Percentiles rank a stretch among this genome's conserved stretches.
These are phyloP conservation scores for Hymenochirus boettgeri DNA, from an alignment of 2,113 vertebrate species.

Conservation along the genomic window DNA sequence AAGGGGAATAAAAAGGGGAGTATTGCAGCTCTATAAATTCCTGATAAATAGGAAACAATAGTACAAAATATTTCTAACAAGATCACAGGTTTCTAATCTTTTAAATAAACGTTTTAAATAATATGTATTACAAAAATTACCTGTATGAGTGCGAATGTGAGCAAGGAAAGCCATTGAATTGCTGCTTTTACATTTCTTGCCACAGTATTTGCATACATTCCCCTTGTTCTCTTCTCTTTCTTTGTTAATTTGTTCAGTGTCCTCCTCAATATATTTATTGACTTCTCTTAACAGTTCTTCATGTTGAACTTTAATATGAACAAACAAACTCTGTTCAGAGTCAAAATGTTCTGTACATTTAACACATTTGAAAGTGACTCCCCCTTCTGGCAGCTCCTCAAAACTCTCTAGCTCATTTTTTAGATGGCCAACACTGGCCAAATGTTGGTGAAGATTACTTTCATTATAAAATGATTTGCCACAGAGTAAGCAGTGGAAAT, in stretches of 20 bases:
- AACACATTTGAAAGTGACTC: conserved; percentile 88
- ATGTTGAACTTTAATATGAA: conserved; percentile 95
- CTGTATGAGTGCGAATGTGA: conserved; percentile 94
- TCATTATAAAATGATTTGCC: conserved; percentile 97
- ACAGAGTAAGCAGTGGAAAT: conserved; percentile 92
- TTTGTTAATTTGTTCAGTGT: conserved; percentile 93
- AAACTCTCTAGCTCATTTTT: conserved; percentile 89
- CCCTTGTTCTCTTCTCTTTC: conserved; percentile 96
- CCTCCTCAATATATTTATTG: conserved; percentile 94
- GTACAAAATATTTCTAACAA: too few species aligned
- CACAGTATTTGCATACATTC: conserved; percentile 89
- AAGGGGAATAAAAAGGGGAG: too few species aligned
- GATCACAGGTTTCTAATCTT: too few species aligned
- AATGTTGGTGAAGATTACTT: conserved; percentile 94
- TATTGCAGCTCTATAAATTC: too few species aligned
- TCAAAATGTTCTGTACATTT: conserved; percentile 91
- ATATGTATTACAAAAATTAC: conserved; percentile 59
- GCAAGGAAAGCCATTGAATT: conserved; percentile 97
- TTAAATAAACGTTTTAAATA: neutral
- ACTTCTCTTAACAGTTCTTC: conserved; percentile 92
- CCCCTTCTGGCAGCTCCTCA: conserved; percentile 88
- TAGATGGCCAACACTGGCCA: conserved; percentile 86
- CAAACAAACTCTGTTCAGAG: conserved; percentile 86
- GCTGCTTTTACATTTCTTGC: conserved; percentile 96
- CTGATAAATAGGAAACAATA: too few species aligned